Base-by-base conservation (phyloP, 2,797 vertebrate species). In the Avahi laniger region DNA sequence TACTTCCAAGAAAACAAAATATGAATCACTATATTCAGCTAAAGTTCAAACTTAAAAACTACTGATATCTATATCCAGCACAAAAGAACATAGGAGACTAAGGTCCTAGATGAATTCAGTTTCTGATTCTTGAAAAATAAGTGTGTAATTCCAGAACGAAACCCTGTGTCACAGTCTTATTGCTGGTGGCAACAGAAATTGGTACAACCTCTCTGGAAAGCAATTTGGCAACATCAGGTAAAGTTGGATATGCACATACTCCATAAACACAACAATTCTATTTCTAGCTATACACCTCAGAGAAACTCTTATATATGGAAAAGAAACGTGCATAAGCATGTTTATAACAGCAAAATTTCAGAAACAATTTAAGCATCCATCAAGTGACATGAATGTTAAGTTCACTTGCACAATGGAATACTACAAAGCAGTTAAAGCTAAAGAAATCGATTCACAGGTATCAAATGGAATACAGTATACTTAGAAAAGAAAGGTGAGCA, bases 71-170 rank as follows among this genome's bases (percentile, higher is more conserved):
- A 81, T 81, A 81, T 14, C 63, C 65, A 95, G 48, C 33, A 92
- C 9, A 91, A 33, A 86, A 88, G 54, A 18, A 91, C 61, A 79
- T 1, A 80, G 26, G 13, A 91, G 43, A 80, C 10, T 65, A 75
- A 82, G 4, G 5, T 63, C 30, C 54, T 61, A 93, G 38, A n/a
- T 78, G 30, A n/a, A 83, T 93, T 93, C 65, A 63, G 57, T 87
- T 85, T 89, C 28, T 81, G 78, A 86, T 89, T 93, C 82, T 95
- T 92, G 33, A 97, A 97, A 97, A 95, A 38, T 73, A 92, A 80
- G 18, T 72, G 2, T 33, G 18, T 84, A 63, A 76, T 73, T 94
- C 14, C 30, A 95, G 57, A 95, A 81, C 26, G 79, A 79, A 57
- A 28, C 26, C 67, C 72, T 81, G 13, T 54, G 13, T 73, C 43